phyloP scores from a whole-genome alignment of 2,888 invertebrate genomes.

The Lissonota sp. region DNA sequence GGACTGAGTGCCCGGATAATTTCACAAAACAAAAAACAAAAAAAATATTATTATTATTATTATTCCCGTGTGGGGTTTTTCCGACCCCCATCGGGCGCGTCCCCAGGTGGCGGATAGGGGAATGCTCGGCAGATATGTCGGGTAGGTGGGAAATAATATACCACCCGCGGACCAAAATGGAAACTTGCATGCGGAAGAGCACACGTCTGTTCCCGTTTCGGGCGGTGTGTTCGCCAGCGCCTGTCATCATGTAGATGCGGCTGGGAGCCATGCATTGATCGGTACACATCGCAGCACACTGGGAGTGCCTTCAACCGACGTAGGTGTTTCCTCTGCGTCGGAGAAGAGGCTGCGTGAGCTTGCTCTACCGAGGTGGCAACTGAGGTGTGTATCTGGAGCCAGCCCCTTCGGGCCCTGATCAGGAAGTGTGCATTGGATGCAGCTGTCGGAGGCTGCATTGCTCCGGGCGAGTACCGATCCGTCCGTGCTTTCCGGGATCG shows the following conservation, averaged over 20 bases:
- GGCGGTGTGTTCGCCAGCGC: slow-evolving; percentile 20
- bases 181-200: slow-evolving; percentile 14
- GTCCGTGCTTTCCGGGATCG: slow-evolving; percentile 29
- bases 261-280: slow-evolving; percentile 22
- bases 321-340: slow-evolving; percentile 8
- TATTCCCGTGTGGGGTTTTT: background rate
- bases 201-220: slow-evolving; percentile 24
- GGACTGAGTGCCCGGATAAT: too few relatives aligned
- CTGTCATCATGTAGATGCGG: slow-evolving; percentile 10
- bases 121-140: background rate
- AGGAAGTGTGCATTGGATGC: slow-evolving; percentile 55
- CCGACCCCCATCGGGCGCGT: background rate
- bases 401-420: slow-evolving; percentile 33
- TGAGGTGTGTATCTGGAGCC: slow-evolving; percentile 34
- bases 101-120: background rate
- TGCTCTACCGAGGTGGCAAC: slow-evolving; percentile 60
- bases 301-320: slow-evolving; percentile 47
- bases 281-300: slow-evolving; percentile 42
- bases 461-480: slow-evolving; percentile 40
- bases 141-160: background rate
- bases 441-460: slow-evolving; percentile 34
- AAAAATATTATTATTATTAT: background rate
- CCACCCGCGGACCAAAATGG: background rate
- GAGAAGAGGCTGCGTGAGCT: slow-evolving; percentile 58
- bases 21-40: too few relatives aligned